phyloP scores from a whole-genome alignment of 2,113 vertebrate genomes.

The Tor tambroides region DNA sequence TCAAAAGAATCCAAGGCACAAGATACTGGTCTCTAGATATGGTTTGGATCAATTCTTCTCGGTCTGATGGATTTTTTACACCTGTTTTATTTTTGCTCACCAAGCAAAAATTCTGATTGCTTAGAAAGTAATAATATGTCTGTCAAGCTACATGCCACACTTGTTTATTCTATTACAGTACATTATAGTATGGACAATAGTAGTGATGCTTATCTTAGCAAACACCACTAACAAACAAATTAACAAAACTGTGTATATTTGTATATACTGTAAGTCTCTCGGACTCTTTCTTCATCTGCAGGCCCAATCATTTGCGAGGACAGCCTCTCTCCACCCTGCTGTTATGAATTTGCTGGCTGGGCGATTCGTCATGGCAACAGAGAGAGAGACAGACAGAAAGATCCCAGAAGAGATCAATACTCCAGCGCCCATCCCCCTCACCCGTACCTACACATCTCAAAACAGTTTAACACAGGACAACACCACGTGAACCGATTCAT shows the following conservation, averaged over 20 bases:
- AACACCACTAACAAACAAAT: background rate
- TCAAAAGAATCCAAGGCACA: background rate
- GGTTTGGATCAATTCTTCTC: background rate
- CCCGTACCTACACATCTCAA: constrained; percentile 36
- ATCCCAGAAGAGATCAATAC: constrained; percentile 42
- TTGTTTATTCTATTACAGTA: background rate
- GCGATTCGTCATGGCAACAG: constrained; percentile 51
- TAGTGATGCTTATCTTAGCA: background rate
- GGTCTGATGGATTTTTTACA: background rate
- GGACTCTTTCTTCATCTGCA: constrained; percentile 39
- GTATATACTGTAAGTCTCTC: constrained; percentile 38
- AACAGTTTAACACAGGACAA: constrained; percentile 32
- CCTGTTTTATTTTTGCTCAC: background rate
- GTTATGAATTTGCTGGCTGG: constrained; percentile 46
- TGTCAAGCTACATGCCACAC: background rate
- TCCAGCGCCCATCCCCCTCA: constrained; percentile 20
- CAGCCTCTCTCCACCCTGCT: constrained; percentile 41
- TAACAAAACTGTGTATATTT: background rate
- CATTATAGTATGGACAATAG: background rate
- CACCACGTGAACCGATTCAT: constrained; percentile 12
- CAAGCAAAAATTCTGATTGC: background rate
- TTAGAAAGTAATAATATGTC: background rate
- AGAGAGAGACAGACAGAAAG: constrained; percentile 40
- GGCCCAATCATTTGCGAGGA: constrained; percentile 34
- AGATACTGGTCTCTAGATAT: background rate